phyloP scores from a whole-genome alignment of 2,113 vertebrate species.

The Chionodraco myersi region DNA sequence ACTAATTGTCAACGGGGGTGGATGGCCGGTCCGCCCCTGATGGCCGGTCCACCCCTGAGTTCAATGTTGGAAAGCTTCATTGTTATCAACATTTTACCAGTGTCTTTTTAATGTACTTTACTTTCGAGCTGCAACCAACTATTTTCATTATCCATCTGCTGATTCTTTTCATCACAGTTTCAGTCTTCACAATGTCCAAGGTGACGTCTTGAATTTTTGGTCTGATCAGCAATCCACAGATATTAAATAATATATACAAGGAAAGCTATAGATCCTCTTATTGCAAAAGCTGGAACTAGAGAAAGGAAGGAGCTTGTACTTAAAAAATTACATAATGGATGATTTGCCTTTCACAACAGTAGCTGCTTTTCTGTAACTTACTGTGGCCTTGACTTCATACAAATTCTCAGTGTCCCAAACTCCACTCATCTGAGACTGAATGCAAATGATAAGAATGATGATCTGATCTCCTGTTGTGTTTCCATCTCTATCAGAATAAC shows the following conservation, averaged over 20 bases:
- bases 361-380: not conserved
- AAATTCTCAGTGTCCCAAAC: constrained; percentile 3
- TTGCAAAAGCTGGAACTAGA: not conserved
- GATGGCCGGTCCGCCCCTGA: too few relatives aligned
- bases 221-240: not conserved
- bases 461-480: not conserved
- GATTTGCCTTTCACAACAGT: not conserved
- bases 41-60: too few relatives aligned
- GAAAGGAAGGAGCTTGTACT: not conserved
- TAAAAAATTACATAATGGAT: not conserved
- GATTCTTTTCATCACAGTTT: not conserved
- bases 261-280: not conserved
- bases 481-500: not conserved
- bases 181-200: not conserved
- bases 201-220: not conserved
- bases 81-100: constrained; percentile 15
- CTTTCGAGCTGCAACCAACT: not conserved
- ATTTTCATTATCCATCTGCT: not conserved
- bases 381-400: constrained; percentile 1
- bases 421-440: not conserved
- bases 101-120: constrained; percentile 7
- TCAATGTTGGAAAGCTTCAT: constrained; percentile 25
- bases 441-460: not conserved
- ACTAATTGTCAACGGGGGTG: too few relatives aligned
- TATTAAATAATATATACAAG: not conserved